A percentile compares a stretch with the other conserved stretches of the same genome.
Conservation (phyloP, 2,113 vertebrate species). For the Perognathus longimembris region DNA sequence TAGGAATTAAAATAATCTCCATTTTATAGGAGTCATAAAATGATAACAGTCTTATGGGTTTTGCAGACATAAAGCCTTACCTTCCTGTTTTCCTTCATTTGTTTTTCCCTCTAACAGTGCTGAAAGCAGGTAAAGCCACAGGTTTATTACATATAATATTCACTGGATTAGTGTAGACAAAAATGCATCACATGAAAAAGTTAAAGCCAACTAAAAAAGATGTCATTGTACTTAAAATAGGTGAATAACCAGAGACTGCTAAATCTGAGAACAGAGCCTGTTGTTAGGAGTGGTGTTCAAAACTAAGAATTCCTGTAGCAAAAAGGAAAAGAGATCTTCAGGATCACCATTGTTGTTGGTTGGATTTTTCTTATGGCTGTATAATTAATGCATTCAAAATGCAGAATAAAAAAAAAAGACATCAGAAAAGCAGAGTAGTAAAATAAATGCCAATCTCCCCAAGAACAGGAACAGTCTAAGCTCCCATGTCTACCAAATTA, state of each 20-base stretch:
- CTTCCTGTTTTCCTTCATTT: background rate
- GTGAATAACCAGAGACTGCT: background rate
- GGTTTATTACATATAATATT: background rate
- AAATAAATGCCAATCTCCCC: background rate
- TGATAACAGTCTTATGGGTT: background rate
- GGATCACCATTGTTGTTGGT: background rate
- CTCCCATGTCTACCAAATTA: slow-evolving; percentile 48
- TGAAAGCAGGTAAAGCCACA: background rate
- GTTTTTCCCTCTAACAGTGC: background rate
- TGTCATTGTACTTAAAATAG: slow-evolving; percentile 2
- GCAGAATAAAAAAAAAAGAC: background rate
- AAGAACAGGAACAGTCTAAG: background rate
- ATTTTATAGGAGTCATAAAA: background rate
- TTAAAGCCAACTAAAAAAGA: background rate
- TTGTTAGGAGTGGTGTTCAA: background rate
- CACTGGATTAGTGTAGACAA: background rate
- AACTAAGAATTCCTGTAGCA: background rate
- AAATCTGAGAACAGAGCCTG: background rate
- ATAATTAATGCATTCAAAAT: background rate
- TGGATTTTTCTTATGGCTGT: background rate
- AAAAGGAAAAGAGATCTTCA: background rate
- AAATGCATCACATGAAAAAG: background rate
- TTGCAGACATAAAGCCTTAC: background rate
- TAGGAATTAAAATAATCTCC: slow-evolving; percentile 28
- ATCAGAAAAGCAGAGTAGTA: background rate